Evolutionary conservation across 2,113 vertebrate genomes (phyloP).

Genomic region (Hippolais icterina): DNA sequence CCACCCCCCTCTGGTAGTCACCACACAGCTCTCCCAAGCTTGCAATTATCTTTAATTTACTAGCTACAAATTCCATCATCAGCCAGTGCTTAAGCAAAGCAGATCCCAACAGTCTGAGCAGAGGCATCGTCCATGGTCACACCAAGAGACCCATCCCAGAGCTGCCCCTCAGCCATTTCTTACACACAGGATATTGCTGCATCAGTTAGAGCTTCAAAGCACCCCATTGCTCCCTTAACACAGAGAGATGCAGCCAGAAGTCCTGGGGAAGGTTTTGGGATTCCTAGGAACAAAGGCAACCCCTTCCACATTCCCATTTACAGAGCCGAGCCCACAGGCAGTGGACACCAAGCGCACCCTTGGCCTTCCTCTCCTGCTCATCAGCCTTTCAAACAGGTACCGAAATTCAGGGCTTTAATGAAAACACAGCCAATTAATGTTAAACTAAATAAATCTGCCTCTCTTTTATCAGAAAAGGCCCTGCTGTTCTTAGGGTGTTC

Average conservation of each 20-base stretch:
- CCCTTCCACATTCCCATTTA: neutral
- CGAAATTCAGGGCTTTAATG: neutral
- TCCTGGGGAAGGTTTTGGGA: neutral
- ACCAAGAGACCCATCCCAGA: neutral
- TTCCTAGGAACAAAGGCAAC: neutral
- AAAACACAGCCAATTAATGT: neutral
- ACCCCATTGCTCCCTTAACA: neutral
- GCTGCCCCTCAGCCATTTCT: neutral
- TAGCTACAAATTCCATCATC: neutral
- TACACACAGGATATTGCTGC: neutral
- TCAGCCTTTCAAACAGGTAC: neutral
- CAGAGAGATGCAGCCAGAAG: neutral
- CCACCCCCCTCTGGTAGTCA: neutral
- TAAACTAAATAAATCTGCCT: neutral
- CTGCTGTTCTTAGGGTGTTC: neutral
- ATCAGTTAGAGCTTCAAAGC: neutral
- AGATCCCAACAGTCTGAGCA: neutral
- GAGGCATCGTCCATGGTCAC: rapidly evolving
- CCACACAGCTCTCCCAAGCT: conserved; percentile 20
- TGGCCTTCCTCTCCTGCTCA: neutral
- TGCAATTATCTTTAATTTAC: conserved; percentile 32
- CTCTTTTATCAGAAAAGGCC: neutral
- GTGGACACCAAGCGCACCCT: neutral
- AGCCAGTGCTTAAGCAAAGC: neutral
- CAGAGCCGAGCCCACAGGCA: neutral